Base-by-base conservation (phyloP, 2,797 vertebrate genomes). In the Phrynocephalus vlangalii region DNA sequence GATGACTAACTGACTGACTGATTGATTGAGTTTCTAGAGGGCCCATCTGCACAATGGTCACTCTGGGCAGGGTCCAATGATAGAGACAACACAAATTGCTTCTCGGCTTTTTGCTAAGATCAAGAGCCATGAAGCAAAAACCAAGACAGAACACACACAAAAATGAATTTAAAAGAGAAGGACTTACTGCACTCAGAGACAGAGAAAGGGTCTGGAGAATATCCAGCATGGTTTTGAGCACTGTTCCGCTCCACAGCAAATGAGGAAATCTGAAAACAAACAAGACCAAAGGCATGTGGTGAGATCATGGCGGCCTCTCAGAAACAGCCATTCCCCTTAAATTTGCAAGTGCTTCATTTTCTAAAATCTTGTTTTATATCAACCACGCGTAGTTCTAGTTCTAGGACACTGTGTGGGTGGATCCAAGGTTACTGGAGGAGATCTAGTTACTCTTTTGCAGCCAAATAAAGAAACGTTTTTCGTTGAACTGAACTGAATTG, bases 201-300 rank as follows among this genome's bases (percentile, higher is more conserved):
- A 99, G 96, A 0, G 98, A 99, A 11, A 99, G 96, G 0, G 98
- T 99, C 96, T 99, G 99, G 88, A 99, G 96, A 94, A 99, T 99
- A 95, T 99, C 99, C 94, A 99, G 90, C 99, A 99, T 99, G 82
- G 99, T 99, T 95, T 98, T 99, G 95, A 99, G 94, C 68, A 99
- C 99, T 2, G 98, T 98, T 28, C 99, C 99, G 4, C 98, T 99
- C 99, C 99, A 99, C 8, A 99, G 97, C 91, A 99, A 96, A 88
- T 99, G 99, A 33, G 99, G 99, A 91, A 99, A 99, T 79, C 98
- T 99, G 67, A 92, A 56, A 44, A 87, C 0, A 83, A 56, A 87
- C 90, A 86, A 90, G 38, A 88, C 28, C 38, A 33, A 44, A 44
- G 38, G 38, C 38, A 9, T 76, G 2, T 11, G 86, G 82, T 3